phyloP scores from a whole-genome alignment of 2,113 vertebrate genomes.

The Panthera tigris region DNA sequence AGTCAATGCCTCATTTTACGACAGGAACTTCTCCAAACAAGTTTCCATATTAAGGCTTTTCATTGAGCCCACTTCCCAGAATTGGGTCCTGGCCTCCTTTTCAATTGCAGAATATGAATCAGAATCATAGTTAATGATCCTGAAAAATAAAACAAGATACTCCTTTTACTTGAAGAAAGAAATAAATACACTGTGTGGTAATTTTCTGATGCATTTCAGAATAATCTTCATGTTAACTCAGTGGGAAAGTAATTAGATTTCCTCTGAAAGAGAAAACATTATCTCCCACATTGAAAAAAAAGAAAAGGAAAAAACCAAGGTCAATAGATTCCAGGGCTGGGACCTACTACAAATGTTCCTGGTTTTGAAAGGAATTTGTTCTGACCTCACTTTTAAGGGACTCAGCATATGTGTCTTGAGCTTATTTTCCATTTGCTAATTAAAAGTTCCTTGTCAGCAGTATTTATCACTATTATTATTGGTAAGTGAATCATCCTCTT shows the following conservation, averaged over 20 bases:
- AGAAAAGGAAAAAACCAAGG: background rate
- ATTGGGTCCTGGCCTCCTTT: slow-evolving; percentile 40
- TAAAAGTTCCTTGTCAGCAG: slow-evolving; percentile 72
- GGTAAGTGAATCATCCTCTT: slow-evolving; percentile 66
- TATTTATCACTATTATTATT: slow-evolving; percentile 77
- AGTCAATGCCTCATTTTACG: background rate
- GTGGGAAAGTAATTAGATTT: slow-evolving; percentile 59
- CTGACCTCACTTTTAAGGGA: slow-evolving; percentile 69
- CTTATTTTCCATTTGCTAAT: slow-evolving; percentile 73
- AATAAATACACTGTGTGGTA: background rate
- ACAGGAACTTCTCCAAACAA: slow-evolving; percentile 13
- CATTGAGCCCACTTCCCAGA: slow-evolving; percentile 57
- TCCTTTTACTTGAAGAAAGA: slow-evolving; percentile 50
- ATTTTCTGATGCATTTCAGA: slow-evolving; percentile 48
- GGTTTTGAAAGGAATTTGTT: slow-evolving; percentile 68
- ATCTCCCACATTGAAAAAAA: background rate
- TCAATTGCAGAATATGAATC: slow-evolving; percentile 53
- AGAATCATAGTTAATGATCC: slow-evolving; percentile 45
- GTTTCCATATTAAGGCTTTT: slow-evolving; percentile 32
- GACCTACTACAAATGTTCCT: slow-evolving; percentile 66
- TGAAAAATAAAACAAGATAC: slow-evolving; percentile 55
- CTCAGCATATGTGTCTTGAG: slow-evolving; percentile 43
- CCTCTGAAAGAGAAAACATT: slow-evolving; percentile 49
- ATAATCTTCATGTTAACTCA: slow-evolving; percentile 40
- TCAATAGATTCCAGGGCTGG: slow-evolving; percentile 31